A percentile compares a stretch with the other conserved stretches of the same genome.
phyloP scores from a whole-genome alignment of 2,888 invertebrate genomes.

The Drosophila sordidula region DNA sequence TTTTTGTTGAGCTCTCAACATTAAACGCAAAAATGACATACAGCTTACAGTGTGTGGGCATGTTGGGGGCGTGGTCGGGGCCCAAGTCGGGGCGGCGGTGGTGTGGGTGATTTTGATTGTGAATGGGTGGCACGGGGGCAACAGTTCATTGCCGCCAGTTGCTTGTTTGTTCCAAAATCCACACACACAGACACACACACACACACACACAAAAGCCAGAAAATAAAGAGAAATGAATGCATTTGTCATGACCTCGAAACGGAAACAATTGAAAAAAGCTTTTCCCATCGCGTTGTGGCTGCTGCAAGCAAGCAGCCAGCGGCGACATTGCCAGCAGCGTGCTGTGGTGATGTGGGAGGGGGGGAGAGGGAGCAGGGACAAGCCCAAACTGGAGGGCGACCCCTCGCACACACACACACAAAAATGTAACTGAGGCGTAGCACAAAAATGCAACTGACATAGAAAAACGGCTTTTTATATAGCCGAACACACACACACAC shows the following conservation, averaged over 20 bases:
- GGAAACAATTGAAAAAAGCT: constrained; percentile 81
- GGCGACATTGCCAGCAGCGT: constrained; percentile 3
- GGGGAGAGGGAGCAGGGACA: constrained; percentile 4
- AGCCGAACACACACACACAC: constrained; percentile 25
- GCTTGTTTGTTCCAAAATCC: constrained; percentile 64
- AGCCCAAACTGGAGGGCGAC: constrained; percentile 20
- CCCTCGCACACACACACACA: constrained; percentile 17
- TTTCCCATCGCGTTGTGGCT: constrained; percentile 72
- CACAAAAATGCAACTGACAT: constrained; percentile 78
- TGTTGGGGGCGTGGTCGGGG: not conserved
- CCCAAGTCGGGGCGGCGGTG: not conserved
- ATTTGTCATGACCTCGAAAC: constrained; percentile 81
- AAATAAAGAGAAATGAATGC: constrained; percentile 73
- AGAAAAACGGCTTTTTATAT: constrained; percentile 73
- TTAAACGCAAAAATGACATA: constrained; percentile 71
- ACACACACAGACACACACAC: constrained; percentile 22
- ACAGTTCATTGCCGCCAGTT: constrained; percentile 73
- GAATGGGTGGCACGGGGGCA: constrained; percentile 23
- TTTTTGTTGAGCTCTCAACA: constrained; percentile 71
- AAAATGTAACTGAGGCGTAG: constrained; percentile 63
- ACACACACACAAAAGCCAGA: constrained; percentile 28
- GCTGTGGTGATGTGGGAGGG: constrained; percentile 1
- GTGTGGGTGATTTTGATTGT: constrained; percentile 1
- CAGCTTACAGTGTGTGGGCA: constrained; percentile 26
- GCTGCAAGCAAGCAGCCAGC: constrained; percentile 26